phyloP scores from a whole-genome alignment of 2,888 invertebrate genomes.

The Anodontia alba region DNA sequence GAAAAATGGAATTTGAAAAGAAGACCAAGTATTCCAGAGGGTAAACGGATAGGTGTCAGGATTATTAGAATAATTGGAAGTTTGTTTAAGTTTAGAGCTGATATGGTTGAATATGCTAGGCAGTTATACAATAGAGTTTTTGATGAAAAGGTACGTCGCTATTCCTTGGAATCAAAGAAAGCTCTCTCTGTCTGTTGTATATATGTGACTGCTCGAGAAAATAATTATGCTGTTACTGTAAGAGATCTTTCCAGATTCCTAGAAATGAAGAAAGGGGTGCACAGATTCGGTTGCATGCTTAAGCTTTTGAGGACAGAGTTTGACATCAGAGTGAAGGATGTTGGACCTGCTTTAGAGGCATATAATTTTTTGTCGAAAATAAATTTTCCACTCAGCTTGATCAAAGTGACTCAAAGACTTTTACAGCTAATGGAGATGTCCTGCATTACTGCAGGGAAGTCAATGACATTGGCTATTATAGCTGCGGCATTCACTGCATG shows the following conservation, averaged over 20 bases:
- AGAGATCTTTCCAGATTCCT: neutral
- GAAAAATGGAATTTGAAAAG: neutral
- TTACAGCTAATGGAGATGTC: neutral
- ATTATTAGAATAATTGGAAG: neutral
- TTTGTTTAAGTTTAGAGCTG: neutral
- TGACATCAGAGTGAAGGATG: neutral
- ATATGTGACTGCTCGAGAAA: neutral
- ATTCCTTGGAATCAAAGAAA: neutral
- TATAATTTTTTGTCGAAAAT: neutral
- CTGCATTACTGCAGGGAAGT: conserved; percentile 1
- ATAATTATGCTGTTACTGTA: conserved; percentile 11
- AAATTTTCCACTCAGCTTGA: neutral
- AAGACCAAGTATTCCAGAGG: neutral
- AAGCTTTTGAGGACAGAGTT: neutral
- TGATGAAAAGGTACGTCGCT: neutral
- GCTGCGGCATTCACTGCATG: neutral
- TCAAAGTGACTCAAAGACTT: conserved; percentile 7
- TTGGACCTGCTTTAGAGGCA: neutral
- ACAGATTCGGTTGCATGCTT: conserved; percentile 11
- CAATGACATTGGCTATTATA: neutral
- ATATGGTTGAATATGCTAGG: neutral
- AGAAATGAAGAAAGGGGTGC: neutral
- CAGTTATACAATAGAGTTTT: neutral
- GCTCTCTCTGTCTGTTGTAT: conserved; percentile 1
- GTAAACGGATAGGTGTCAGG: neutral